phyloP scores from a whole-genome alignment of 1,140 invertebrate species.

The Nasonia longicornis region DNA sequence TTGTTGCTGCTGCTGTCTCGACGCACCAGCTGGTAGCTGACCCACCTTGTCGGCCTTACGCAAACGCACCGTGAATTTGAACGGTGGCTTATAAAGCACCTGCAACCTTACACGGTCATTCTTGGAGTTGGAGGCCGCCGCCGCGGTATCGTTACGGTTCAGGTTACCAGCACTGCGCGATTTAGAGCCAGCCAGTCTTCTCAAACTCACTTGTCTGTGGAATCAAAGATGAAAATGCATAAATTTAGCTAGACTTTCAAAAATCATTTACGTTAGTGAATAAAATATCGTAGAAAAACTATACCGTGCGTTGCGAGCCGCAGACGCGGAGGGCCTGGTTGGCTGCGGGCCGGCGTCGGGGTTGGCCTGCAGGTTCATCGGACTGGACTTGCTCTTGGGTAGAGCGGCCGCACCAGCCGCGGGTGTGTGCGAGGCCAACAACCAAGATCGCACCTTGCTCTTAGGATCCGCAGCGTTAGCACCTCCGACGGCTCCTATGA shows the following conservation, averaged over 20 bases:
- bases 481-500: neutral
- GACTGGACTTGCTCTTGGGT: slow-evolving; percentile 80
- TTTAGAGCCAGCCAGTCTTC: slow-evolving; percentile 56
- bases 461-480: slow-evolving; percentile 73
- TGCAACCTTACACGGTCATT: slow-evolving; percentile 80
- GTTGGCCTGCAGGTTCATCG: slow-evolving; percentile 71
- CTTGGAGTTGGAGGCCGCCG: slow-evolving; percentile 52
- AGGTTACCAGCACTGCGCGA: slow-evolving; percentile 55
- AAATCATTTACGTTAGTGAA: neutral
- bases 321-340: slow-evolving; percentile 16
- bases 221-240: neutral
- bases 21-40: slow-evolving; percentile 51
- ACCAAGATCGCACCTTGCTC: slow-evolving; percentile 86
- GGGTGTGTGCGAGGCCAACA: slow-evolving; percentile 77
- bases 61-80: slow-evolving; percentile 85
- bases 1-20: slow-evolving; percentile 35
- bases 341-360: slow-evolving; percentile 45
- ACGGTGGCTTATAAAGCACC: slow-evolving; percentile 87
- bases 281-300: neutral
- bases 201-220: slow-evolving; percentile 51
- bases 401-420: slow-evolving; percentile 46
- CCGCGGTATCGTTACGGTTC: slow-evolving; percentile 56
- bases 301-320: slow-evolving; percentile 8
- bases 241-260: neutral
- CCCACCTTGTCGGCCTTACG: slow-evolving; percentile 75